Evolutionary conservation across 2,888 invertebrate genomes (phyloP), one percentile per base, ranked within the genome.

Genomic region (Andrena bucephala): DNA sequence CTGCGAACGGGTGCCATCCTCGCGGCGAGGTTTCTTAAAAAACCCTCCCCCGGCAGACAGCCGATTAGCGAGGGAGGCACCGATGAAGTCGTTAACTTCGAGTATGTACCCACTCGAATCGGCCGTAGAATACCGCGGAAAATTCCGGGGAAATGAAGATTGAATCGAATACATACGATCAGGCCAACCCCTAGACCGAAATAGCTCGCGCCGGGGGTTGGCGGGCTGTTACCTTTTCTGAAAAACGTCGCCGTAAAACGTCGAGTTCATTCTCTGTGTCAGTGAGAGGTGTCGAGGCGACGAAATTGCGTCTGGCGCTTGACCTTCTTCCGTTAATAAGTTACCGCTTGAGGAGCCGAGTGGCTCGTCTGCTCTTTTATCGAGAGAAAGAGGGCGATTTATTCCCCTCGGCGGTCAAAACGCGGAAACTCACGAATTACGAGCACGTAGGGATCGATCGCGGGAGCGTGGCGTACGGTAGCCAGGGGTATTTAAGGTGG

Each of bases 51-150:
- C 42, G 48, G 59, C 76, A 50, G 73, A 48, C 74, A 42, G 63
- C 76, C 48, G 75, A 73, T 73, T 77, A 76, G 66, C 78, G 73
- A 82, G 77, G 72, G 75, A 69, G 69, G 60, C 77, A 63, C 59
- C 85, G 88, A 90, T 90, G 91, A 91, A 92, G 89, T 91, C 91
- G 91, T 91, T 92, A 91, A 92, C 90, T 91, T 91, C 88, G 88
- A 91, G 91, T 90, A 88, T 89, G 92, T 90, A 92, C 90, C 88
- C 88, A 88, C 90, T 89, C 77, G 89, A 90, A 89, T 87, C 84
- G 82, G 76, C 67, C 72, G 79, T 77, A 80, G 82, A 81, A 81
- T 59, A 31, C 63, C 84, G 54, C 67, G 85, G 89, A 84, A 90
- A 91, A 91, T 90, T 91, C 89, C 70, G 87, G 81, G 84, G 85